Evolutionary conservation across 1,140 invertebrate species (phyloP).

Genomic region (Trigoniulus corallinus): DNA sequence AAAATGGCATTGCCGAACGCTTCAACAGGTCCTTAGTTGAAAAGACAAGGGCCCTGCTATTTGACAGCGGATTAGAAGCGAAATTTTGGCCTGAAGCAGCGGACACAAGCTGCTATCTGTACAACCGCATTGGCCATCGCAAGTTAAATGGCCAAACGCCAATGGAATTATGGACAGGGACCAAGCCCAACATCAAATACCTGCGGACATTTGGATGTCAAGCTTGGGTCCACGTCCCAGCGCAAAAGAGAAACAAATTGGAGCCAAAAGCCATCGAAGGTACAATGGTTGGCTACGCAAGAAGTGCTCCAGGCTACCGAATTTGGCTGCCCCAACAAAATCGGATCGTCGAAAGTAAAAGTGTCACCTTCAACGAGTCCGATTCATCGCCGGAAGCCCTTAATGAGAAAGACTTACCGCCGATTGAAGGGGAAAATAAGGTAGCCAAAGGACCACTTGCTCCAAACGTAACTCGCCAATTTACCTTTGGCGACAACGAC

Average conservation of each 20-base stretch:
- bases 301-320: neutral
- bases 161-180: neutral
- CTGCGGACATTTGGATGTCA: no score
- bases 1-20: no score
- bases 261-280: neutral
- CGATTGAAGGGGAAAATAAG: no score
- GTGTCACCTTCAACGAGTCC: neutral
- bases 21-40: no score
- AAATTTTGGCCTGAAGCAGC: slow-evolving; percentile 1
- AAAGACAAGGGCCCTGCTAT: slow-evolving; percentile 18
- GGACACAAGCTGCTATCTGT: neutral
- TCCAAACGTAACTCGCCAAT: no score
- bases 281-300: neutral
- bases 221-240: neutral
- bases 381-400: no score
- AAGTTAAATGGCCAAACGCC: neutral
- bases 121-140: neutral
- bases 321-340: neutral
- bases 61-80: slow-evolving; percentile 21
- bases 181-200: no score
- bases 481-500: no score
- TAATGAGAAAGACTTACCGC: no score
- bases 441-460: no score
- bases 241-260: neutral
- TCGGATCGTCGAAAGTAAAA: neutral